These are phyloP conservation scores for Epizoanthus illoricatus DNA, from an alignment of 92 coral and sea anemone species.

Conservation along the genomic window DNA sequence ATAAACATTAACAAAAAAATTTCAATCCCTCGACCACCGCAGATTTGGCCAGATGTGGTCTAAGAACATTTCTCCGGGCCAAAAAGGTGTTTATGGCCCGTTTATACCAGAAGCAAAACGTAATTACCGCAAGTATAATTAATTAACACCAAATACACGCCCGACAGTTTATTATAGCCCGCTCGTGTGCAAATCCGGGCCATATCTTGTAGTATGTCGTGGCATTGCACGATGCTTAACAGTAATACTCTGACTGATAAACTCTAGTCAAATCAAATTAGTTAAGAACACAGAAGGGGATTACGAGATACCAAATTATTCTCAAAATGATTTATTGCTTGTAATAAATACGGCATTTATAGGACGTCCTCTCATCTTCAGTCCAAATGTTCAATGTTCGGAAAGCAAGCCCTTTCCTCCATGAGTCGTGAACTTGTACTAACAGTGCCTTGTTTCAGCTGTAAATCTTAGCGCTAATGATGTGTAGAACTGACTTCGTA, in stretches of 20 bases:
- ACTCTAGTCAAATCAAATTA: not conserved
- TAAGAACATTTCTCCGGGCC: not conserved
- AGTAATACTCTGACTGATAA: conserved; percentile 16
- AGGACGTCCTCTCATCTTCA: not conserved
- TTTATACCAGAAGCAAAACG: conserved; percentile 5
- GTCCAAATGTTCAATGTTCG: not conserved
- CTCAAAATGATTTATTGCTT: not conserved
- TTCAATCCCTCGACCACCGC: conserved; percentile 10
- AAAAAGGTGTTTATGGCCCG: conserved; percentile 34
- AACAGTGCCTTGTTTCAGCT: no score
- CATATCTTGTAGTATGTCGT: not conserved
- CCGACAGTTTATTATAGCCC: conserved; percentile 26
- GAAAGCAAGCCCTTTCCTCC: not conserved
- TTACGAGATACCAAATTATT: conserved; percentile 11
- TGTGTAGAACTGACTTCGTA: not conserved
- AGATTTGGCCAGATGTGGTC: not conserved
- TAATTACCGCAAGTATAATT: conserved; percentile 25
- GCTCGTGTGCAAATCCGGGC: conserved; percentile 29
- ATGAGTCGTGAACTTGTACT: not conserved
- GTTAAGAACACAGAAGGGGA: not conserved
- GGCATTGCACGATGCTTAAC: not conserved
- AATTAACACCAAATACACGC: conserved; percentile 27
- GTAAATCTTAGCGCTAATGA: not conserved
- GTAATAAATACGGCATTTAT: not conserved
- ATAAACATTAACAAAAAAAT: conserved; percentile 8